Percentiles rank a stretch among this genome's conserved stretches.
Conservation (phyloP, 2,113 vertebrate species). For the Oreochromis spilurus region DNA sequence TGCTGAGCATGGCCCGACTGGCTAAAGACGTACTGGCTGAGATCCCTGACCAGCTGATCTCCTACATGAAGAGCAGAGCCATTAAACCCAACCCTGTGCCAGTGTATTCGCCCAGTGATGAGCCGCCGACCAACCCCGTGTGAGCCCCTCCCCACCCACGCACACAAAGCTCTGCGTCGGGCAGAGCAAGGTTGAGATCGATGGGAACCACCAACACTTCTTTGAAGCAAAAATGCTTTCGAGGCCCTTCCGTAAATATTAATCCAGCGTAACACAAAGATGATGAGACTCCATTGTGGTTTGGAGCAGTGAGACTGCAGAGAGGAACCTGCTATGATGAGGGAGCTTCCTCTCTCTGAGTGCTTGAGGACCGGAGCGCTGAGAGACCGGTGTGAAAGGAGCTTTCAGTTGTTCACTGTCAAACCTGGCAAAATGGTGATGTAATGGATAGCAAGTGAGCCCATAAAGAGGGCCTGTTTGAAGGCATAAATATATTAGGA, state of each 20-base stretch:
- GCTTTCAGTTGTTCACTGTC: slow-evolving; percentile 59
- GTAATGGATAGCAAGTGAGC: slow-evolving; percentile 55
- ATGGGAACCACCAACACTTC: background rate
- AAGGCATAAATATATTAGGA: slow-evolving; percentile 60
- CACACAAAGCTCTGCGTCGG: background rate
- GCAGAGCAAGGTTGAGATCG: background rate
- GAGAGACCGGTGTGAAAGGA: background rate
- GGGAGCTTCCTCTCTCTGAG: background rate
- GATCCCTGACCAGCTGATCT: slow-evolving; percentile 90
- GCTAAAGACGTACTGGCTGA: slow-evolving; percentile 90
- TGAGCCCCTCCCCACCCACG: slow-evolving; percentile 20
- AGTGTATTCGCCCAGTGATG: slow-evolving; percentile 46
- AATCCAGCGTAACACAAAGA: background rate
- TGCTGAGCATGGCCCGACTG: slow-evolving; percentile 89
- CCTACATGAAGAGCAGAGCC: slow-evolving; percentile 84
- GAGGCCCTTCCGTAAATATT: slow-evolving; percentile 4
- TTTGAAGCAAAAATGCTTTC: background rate
- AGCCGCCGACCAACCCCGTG: slow-evolving; percentile 60
- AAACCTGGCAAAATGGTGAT: slow-evolving; percentile 65
- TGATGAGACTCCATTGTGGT: slow-evolving; percentile 30
- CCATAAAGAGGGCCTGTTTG: slow-evolving; percentile 32
- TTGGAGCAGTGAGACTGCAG: slow-evolving; percentile 15
- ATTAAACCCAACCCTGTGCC: slow-evolving; percentile 75
- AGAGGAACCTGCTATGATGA: slow-evolving; percentile 13
- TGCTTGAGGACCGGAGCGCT: background rate